phyloP scores from a whole-genome alignment of 2,113 vertebrate genomes.

The Podilymbus podiceps region DNA sequence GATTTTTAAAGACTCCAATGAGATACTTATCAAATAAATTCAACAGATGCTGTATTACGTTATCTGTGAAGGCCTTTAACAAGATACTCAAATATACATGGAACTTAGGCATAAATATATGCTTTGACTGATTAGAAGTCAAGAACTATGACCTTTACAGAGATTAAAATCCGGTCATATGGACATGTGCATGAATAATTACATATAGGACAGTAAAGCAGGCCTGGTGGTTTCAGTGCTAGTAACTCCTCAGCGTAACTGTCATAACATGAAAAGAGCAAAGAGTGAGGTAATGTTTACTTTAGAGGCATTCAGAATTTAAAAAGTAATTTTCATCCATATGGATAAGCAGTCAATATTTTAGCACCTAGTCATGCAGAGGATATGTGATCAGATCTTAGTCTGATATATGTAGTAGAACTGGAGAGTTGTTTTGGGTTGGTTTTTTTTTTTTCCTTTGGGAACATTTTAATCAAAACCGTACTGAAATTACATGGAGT shows the following conservation, averaged over 20 bases:
- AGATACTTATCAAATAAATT: neutral
- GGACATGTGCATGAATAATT: conserved; percentile 46
- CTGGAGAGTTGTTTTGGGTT: neutral
- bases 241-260: conserved; percentile 23
- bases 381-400: neutral
- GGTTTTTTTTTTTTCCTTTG: neutral
- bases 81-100: neutral
- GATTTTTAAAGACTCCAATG: neutral
- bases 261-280: conserved; percentile 44
- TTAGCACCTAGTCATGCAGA: neutral
- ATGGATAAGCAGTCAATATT: conserved; percentile 16
- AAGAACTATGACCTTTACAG: conserved; percentile 45
- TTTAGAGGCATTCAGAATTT: conserved; percentile 41
- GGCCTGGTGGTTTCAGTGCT: conserved; percentile 33
- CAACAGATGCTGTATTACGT: neutral
- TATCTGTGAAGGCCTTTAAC: conserved; percentile 17
- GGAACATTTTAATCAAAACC: conserved; percentile 26
- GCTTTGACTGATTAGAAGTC: conserved; percentile 47
- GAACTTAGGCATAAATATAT: conserved; percentile 1
- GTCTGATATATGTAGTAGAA: neutral
- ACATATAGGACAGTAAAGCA: neutral
- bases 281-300: conserved; percentile 17
- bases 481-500: neutral
- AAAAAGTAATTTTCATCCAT: conserved; percentile 15
- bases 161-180: conserved; percentile 23